These are phyloP conservation scores for Pangasius macronema DNA, from an alignment of 2,797 vertebrate genomes.

Conservation along the genomic window DNA sequence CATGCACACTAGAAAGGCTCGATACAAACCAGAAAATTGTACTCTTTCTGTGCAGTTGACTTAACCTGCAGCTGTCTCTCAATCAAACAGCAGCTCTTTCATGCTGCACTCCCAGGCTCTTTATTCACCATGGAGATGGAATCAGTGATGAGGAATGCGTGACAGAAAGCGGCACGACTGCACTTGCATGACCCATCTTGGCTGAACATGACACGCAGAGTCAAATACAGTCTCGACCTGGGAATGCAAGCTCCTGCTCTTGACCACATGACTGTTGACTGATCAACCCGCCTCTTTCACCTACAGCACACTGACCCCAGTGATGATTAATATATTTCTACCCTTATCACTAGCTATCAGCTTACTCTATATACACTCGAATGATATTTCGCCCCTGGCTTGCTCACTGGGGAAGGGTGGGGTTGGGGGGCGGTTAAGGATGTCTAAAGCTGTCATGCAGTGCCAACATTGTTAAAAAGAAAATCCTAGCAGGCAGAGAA, in stretches of 20 bases:
- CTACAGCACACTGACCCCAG: not conserved
- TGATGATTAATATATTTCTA: not conserved
- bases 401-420: not conserved
- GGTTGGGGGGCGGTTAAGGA: not conserved
- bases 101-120: not conserved
- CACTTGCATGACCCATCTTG: not conserved
- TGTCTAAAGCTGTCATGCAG: not conserved
- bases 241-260: not conserved
- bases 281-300: not conserved
- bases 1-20: not conserved
- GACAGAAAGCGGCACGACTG: not conserved
- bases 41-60: not conserved
- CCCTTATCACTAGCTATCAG: not conserved
- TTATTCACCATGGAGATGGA: constrained; percentile 29
- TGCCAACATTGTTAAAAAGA: not conserved
- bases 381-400: not conserved
- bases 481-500: not conserved
- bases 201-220: not conserved
- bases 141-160: constrained; percentile 17
- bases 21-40: not conserved
- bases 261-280: not conserved
- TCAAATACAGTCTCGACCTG: not conserved
- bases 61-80: constrained; percentile 14
- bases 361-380: not conserved
- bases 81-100: constrained; percentile 14